Conservation (phyloP, 2,888 invertebrate genomes). For the Malacosoma neustria region DNA sequence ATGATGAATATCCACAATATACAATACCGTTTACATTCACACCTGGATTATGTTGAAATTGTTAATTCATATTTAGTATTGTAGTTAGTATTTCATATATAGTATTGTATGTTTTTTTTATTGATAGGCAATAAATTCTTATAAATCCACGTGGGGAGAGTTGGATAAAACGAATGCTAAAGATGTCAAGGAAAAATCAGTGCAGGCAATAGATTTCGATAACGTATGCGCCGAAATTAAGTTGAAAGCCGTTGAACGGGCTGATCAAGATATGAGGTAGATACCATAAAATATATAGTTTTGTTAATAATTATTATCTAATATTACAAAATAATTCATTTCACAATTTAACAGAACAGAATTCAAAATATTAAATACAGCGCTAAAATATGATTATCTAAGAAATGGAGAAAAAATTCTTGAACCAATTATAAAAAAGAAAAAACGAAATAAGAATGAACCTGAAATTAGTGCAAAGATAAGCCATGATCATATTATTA, state of each 20-base stretch:
- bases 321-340: too few relatives aligned
- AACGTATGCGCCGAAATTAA: constrained; percentile 31
- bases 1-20: too few relatives aligned
- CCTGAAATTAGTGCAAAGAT: constrained; percentile 16
- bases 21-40: too few relatives aligned
- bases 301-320: too few relatives aligned
- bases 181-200: constrained; percentile 35
- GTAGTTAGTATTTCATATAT: neutral
- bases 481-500: too few relatives aligned
- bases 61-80: too few relatives aligned
- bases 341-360: too few relatives aligned
- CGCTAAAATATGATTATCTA: constrained; percentile 41
- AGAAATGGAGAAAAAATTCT: constrained; percentile 37
- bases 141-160: constrained; percentile 33
- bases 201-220: constrained; percentile 23
- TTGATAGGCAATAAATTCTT: constrained; percentile 35
- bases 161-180: constrained; percentile 25
- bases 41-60: too few relatives aligned
- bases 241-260: constrained; percentile 25
- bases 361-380: constrained; percentile 29
- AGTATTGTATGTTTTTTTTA: constrained; percentile 2
- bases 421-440: constrained; percentile 25
- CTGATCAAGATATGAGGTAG: constrained; percentile 41
- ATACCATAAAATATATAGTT: neutral
- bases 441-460: constrained; percentile 19